Evolutionary conservation across 1,140 invertebrate species (phyloP).

Genomic region (Scaptomyza pallida): DNA sequence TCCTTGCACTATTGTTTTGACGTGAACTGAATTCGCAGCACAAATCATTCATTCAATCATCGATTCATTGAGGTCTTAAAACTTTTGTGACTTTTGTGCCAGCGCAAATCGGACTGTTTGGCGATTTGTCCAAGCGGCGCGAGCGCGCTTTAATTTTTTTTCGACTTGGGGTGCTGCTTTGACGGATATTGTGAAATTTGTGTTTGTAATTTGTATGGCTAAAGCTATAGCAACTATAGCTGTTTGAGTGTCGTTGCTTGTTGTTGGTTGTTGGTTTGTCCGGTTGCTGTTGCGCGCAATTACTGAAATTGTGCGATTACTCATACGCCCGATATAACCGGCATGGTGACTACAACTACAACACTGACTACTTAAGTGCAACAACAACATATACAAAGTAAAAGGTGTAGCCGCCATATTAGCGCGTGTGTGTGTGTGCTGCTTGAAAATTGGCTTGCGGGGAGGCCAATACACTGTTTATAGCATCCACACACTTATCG

Average conservation of each 20-base stretch:
- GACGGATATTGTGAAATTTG: conserved; percentile 79
- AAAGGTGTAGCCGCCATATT: conserved; percentile 77
- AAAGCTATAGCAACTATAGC: conserved; percentile 15
- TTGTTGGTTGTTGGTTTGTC: conserved; percentile 32
- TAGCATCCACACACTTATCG: conserved; percentile 42
- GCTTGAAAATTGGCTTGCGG: conserved; percentile 70
- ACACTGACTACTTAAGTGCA: conserved; percentile 35
- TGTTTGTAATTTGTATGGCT: conserved; percentile 74
- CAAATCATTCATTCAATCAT: conserved; percentile 34
- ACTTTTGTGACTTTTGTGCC: no score
- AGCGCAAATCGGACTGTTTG: conserved; percentile 25
- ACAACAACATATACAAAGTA: conserved; percentile 59
- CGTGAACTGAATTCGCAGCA: conserved; percentile 32
- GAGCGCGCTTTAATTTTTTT: conserved; percentile 74
- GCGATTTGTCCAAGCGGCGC: conserved; percentile 68
- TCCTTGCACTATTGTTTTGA: not conserved
- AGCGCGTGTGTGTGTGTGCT: conserved; percentile 58
- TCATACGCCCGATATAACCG: conserved; percentile 80
- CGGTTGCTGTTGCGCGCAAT: conserved; percentile 64
- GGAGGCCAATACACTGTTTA: conserved; percentile 79
- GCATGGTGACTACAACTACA: conserved; percentile 50
- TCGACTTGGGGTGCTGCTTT: conserved; percentile 76
- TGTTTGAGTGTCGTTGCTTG: conserved; percentile 25
- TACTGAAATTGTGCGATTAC: conserved; percentile 79
- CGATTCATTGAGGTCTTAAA: conserved; percentile 29